phyloP scores from a whole-genome alignment of 2,888 invertebrate genomes.

The Allolobophora icterica region DNA sequence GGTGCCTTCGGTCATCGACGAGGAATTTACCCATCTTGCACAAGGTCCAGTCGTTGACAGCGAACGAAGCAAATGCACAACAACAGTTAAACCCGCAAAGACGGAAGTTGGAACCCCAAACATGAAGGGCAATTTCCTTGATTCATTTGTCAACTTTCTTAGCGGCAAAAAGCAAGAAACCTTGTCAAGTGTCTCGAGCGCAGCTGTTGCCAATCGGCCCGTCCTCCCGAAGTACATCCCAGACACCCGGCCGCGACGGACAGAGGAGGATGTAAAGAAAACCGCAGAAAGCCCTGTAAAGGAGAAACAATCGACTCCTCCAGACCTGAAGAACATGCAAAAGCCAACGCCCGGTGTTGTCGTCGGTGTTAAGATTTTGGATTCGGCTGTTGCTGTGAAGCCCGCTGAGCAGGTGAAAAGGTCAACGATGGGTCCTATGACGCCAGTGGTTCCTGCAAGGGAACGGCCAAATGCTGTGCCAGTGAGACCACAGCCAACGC shows the following conservation, averaged over 20 bases:
- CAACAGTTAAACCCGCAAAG: background rate
- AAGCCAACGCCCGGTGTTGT: background rate
- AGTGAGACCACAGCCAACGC: constrained; percentile 35
- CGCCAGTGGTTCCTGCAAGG: background rate
- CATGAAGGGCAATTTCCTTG: constrained; percentile 51
- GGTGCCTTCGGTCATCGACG: constrained; percentile 52
- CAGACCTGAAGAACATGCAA: background rate
- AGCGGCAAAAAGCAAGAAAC: constrained; percentile 63
- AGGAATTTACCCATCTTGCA: constrained; percentile 56
- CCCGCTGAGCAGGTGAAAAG: background rate
- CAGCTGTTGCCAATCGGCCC: constrained; percentile 55
- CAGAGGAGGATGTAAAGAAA: background rate
- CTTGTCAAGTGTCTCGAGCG: constrained; percentile 58
- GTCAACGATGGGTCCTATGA: background rate
- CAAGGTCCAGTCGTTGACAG: constrained; percentile 21
- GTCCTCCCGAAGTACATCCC: constrained; percentile 62
- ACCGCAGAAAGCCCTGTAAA: background rate
- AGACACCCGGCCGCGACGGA: constrained; percentile 37
- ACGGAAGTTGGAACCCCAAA: background rate
- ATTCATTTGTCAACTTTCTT: constrained; percentile 59
- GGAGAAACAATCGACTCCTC: background rate
- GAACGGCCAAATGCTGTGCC: constrained; percentile 20
- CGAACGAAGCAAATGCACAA: background rate
- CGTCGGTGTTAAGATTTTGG: background rate
- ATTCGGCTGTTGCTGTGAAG: background rate